Base-by-base conservation (phyloP, 92 coral and sea anemone species). In the Palythoa grandis region DNA sequence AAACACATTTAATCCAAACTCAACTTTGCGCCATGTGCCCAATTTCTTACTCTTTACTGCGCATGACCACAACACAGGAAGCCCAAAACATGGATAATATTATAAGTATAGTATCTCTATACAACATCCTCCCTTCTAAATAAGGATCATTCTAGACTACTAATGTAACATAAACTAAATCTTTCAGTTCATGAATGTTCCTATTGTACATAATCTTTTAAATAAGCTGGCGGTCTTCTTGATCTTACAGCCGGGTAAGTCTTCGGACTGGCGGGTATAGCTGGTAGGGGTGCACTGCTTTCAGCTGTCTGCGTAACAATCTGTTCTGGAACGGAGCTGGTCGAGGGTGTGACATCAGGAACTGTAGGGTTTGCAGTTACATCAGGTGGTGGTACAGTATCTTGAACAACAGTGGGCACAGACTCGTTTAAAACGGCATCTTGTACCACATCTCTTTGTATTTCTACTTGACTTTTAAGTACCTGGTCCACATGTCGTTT, bases 401-500 rank as follows among this genome's bases (percentile, higher is more conserved):
- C 74, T 70, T 70, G 77, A 12, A 40, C n/a, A 39, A 43, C 24
- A 72, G 77, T 40, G 38, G 54, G 10, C 56, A 72, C 57, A 73
- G 78, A 43, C 56, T 73, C 56, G 43, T 73, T 43, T n/a, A 43
- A n/a, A 73, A 47, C 57, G 12, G 23, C 78, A 74, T 50, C 78
- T 74, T 74, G 58, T 47, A 19, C 25, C 56, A 74, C 60, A 40
- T 74, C 56, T 74, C 35, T 74, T 48, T 43, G 78, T 74, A 43
- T 43, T 48, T 74, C 39, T 48, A 43, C 58, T 48, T 47, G 58
- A 74, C 78, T 47, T 50, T 74, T 74, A 72, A 71, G 79, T 17
- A 84, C 70, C 50, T 84, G 88, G n/a, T 71, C 71, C 56, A 84
- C 48, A 52, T 83, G 78, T 14, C 77, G 60, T 48, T 38, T 39